These are phyloP conservation scores for Nasonia oneida DNA, from an alignment of 2,888 invertebrate species.

Conservation along the genomic window DNA sequence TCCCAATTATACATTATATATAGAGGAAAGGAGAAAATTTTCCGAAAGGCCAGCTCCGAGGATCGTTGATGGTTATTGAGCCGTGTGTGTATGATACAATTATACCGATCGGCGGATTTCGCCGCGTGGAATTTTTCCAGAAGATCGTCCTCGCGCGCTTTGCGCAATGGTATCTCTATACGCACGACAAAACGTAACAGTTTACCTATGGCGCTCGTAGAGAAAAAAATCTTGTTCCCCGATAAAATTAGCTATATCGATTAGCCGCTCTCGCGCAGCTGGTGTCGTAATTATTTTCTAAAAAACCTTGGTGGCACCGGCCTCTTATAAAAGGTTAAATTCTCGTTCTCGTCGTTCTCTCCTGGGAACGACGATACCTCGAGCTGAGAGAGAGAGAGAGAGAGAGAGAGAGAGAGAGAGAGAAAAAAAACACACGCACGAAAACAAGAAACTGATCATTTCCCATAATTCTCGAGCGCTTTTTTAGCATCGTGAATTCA, in stretches of 20 bases:
- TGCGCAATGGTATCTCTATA: neutral
- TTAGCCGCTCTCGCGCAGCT: neutral
- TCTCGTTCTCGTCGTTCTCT: neutral
- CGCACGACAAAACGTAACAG: neutral
- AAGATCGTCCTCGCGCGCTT: neutral
- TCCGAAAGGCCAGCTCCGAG: neutral
- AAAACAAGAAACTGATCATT: neutral
- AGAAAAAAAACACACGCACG: neutral
- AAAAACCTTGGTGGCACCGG: neutral
- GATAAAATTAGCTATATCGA: slow-evolving; percentile 1
- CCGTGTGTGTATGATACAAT: neutral
- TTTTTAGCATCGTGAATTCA: neutral
- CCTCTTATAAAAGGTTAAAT: neutral
- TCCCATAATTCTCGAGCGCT: slow-evolving; percentile 1
- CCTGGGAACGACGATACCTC: neutral
- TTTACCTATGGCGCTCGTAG: neutral
- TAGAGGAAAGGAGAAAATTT: slow-evolving; percentile 11
- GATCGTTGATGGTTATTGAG: neutral
- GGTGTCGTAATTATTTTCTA: slow-evolving; percentile 11
- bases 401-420: neutral
- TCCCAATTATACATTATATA: slow-evolving; percentile 26
- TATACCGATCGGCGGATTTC: neutral
- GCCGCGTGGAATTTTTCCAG: neutral
- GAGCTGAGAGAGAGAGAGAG: neutral
- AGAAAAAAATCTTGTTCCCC: neutral